Conservation (phyloP, 2,113 vertebrate genomes). For the Nestor notabilis region DNA sequence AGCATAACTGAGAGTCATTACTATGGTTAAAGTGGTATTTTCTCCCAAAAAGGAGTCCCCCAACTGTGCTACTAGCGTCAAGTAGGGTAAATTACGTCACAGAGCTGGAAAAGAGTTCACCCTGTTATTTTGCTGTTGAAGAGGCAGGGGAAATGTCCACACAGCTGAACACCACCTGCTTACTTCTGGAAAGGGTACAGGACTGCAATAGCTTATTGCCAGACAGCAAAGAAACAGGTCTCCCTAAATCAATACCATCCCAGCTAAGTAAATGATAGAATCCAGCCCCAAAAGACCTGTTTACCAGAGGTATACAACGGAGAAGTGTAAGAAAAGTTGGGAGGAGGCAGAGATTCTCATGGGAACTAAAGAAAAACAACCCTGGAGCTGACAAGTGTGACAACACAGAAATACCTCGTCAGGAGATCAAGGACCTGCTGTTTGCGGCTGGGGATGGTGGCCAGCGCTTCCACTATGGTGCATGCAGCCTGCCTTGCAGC, state of each 20-base stretch:
- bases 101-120: not conserved
- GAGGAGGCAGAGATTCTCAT: not conserved
- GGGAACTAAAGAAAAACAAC: not conserved
- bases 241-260: not conserved
- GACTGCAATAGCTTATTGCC: not conserved
- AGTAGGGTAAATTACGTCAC: not conserved
- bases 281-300: not conserved
- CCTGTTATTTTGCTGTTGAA: not conserved
- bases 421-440: constrained; percentile 97
- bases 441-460: constrained; percentile 94
- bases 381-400: not conserved
- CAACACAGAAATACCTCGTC: constrained; percentile 83
- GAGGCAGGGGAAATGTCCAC: not conserved
- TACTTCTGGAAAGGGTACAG: not conserved
- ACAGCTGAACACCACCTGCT: not conserved
- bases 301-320: not conserved
- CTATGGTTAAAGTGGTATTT: not conserved
- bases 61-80: not conserved
- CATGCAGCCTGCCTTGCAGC: constrained; percentile 95
- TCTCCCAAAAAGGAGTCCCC: not conserved
- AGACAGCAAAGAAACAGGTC: not conserved
- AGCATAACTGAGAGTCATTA: not conserved
- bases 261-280: not conserved
- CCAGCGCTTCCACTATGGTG: constrained; percentile 95
- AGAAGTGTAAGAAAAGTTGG: not conserved